Percentiles rank a stretch among this genome's conserved stretches.
These are phyloP conservation scores for Hirtodrosophila alboralis DNA, from an alignment of 2,888 invertebrate genomes.

Conservation along the genomic window DNA sequence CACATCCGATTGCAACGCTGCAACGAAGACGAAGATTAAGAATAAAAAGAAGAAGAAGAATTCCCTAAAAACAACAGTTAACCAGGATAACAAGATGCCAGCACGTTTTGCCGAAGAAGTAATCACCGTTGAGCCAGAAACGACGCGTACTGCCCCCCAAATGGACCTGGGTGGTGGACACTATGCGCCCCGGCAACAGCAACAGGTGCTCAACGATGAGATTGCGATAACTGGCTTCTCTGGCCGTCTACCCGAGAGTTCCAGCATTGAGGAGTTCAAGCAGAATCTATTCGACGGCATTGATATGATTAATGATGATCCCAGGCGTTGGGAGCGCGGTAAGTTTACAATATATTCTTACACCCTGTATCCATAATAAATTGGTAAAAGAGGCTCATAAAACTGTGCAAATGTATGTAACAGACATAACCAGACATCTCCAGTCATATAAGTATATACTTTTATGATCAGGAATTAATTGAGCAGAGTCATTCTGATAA, in stretches of 20 bases:
- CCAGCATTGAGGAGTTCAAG: conserved; percentile 95
- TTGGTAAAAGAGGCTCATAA: too few relatives aligned
- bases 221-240: conserved; percentile 94
- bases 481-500: too few relatives aligned
- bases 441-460: too few relatives aligned
- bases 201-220: conserved; percentile 85
- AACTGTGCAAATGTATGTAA: too few relatives aligned
- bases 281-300: conserved; percentile 94
- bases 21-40: too few relatives aligned
- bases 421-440: too few relatives aligned
- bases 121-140: conserved; percentile 80
- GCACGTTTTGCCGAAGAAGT: conserved; percentile 87
- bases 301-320: conserved; percentile 97
- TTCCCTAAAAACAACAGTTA: conserved; percentile 66
- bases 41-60: too few relatives aligned
- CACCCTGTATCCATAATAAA: too few relatives aligned
- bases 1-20: conserved; percentile 48
- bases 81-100: conserved; percentile 87
- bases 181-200: conserved; percentile 63
- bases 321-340: conserved; percentile 93
- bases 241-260: conserved; percentile 95
- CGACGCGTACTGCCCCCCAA: conserved; percentile 75
- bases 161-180: conserved; percentile 79
- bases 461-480: too few relatives aligned
- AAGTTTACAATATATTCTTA: conserved; percentile 41